Evolutionary conservation across 2,797 vertebrate genomes (phyloP).

Genomic region (Podarcis lilfordi): DNA sequence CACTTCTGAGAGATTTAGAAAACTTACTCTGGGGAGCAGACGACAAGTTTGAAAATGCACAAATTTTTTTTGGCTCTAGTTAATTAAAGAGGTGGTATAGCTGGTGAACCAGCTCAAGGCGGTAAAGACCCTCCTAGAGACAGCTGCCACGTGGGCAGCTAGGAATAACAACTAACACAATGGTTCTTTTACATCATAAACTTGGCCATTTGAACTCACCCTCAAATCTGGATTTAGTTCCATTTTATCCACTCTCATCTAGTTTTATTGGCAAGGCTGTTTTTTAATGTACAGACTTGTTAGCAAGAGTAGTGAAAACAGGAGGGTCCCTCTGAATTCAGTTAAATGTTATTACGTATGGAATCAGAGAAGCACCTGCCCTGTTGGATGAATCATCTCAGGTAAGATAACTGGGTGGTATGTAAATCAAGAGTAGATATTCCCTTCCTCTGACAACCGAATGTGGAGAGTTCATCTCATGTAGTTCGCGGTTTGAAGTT

Average conservation of each 20-base stretch:
- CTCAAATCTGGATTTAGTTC: not conserved
- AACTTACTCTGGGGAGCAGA: not conserved
- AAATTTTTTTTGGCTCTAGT: not conserved
- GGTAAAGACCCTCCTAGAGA: not conserved
- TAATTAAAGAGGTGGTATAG: not conserved
- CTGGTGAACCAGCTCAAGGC: not conserved
- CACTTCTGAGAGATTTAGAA: not conserved
- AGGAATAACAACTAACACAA: not conserved
- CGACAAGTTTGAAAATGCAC: not conserved
- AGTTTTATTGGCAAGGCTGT: not conserved
- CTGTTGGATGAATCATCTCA: too few species aligned
- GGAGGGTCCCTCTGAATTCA: not conserved
- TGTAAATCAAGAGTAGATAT: not conserved
- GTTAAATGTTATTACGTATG: not conserved
- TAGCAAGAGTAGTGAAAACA: not conserved
- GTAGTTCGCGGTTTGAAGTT: not conserved
- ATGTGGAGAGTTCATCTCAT: not conserved
- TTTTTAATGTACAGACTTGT: not conserved
- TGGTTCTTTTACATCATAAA: not conserved
- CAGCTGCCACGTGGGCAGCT: too few species aligned
- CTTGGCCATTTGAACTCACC: not conserved
- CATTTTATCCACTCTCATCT: not conserved
- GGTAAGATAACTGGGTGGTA: too few species aligned
- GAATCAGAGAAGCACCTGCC: not conserved
- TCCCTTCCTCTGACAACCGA: not conserved